A percentile compares a stretch with the other conserved stretches of the same genome.
These are phyloP conservation scores for Cyrtonyx montezumae DNA, from an alignment of 2,113 vertebrate genomes.

Conservation along the genomic window DNA sequence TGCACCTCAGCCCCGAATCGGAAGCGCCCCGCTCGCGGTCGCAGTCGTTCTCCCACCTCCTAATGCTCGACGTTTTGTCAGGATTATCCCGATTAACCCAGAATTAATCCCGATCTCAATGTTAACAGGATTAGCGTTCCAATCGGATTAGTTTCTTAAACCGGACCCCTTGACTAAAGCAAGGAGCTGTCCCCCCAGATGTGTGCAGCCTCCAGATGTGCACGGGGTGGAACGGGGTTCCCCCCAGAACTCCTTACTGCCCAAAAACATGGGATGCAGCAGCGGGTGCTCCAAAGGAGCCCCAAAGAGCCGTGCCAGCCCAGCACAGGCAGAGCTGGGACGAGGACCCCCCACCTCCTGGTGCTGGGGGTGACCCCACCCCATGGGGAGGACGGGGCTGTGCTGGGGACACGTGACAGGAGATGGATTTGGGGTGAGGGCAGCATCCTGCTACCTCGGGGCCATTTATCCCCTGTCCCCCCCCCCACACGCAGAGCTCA, in stretches of 20 bases:
- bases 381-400: background rate
- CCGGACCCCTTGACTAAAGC: slow-evolving; percentile 25
- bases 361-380: background rate
- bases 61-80: slow-evolving; percentile 68
- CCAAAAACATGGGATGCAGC: background rate
- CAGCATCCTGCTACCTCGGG: fast-evolving
- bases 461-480: background rate
- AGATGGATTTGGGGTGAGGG: background rate
- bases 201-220: slow-evolving; percentile 29
- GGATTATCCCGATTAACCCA: slow-evolving; percentile 76
- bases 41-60: slow-evolving; percentile 15
- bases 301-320: background rate
- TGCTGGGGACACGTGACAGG: fast-evolving
- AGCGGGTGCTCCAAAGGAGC: background rate
- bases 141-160: slow-evolving; percentile 63
- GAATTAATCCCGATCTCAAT: slow-evolving; percentile 70
- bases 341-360: background rate
- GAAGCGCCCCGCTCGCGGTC: background rate
- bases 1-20: background rate
- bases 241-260: background rate
- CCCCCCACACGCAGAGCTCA: fast-evolving
- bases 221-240: fast-evolving
- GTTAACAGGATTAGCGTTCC: slow-evolving; percentile 71
- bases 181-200: background rate
- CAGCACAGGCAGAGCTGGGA: background rate